These are phyloP conservation scores for Astreopora myriophthalma DNA, from an alignment of 64 coral and sea anemone genomes.

Conservation along the genomic window DNA sequence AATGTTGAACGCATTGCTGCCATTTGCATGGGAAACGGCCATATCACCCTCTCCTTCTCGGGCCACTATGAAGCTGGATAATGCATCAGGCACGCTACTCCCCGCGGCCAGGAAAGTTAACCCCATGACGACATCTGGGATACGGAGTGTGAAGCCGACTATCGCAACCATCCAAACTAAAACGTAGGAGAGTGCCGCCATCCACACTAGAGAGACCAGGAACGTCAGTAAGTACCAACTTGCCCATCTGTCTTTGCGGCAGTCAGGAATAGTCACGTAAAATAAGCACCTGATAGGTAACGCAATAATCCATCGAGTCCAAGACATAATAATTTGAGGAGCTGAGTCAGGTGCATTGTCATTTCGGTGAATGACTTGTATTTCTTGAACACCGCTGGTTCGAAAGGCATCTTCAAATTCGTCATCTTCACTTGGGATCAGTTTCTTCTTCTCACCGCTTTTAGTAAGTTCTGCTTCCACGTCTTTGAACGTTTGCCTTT, in stretches of 20 bases:
- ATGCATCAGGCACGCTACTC: constrained; percentile 85
- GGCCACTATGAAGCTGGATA: constrained; percentile 80
- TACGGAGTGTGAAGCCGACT: constrained; percentile 80
- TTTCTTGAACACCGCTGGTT: neutral
- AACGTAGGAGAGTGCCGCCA: constrained; percentile 75
- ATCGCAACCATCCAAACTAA: constrained; percentile 90
- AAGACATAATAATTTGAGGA: constrained; percentile 30
- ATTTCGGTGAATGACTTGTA: neutral
- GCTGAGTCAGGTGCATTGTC: constrained; percentile 36
- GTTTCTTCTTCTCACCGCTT: neutral
- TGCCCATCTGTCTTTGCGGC: constrained; percentile 74
- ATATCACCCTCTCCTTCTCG: constrained; percentile 92
- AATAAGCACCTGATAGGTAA: constrained; percentile 59
- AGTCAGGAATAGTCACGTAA: constrained; percentile 85
- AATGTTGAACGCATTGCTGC: constrained; percentile 87
- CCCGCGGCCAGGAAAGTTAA: constrained; percentile 89
- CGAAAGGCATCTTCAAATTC: neutral
- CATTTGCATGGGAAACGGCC: constrained; percentile 85
- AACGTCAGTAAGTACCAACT: constrained; percentile 73
- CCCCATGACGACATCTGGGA: constrained; percentile 90
- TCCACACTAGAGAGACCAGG: constrained; percentile 78
- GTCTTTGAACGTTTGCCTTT: neutral
- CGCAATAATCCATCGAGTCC: constrained; percentile 47
- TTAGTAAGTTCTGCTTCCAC: neutral
- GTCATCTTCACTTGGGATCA: neutral